Evolutionary conservation across 2,888 invertebrate genomes (phyloP), one percentile per base, ranked within the genome.

Genomic region (Folsomia candida): DNA sequence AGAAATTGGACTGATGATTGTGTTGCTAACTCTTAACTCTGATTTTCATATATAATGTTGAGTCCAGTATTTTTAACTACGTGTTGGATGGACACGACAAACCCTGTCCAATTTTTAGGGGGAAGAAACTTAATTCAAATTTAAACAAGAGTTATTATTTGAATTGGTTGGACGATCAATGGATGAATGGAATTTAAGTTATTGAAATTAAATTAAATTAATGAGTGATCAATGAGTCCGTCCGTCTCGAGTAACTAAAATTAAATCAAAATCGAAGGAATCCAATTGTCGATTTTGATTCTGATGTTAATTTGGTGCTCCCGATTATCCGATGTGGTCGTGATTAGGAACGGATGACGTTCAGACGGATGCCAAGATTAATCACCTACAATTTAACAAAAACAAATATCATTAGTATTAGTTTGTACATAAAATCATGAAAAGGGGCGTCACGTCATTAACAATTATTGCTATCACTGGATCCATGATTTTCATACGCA

Each of bases 331-430:
- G 74, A 74, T 74, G 69, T n/a, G n/a, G 71, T 68, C 71, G 65
- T 68, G 75, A 71, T 70, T 64, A 72, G 72, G 72, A 69, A 69
- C 75, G 72, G 72, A 75, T 54, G 54, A 54, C 54, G 54, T 75
- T 75, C 75, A 74, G 74, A 74, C 74, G 72, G 75, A 75, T 72
- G 75, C 75, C 75, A 70, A 70, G 75, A 75, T 75, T 75, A 75
- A 72, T 69, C 75, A 75, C 75, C 72, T 72, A 57, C 37, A 37
- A 37, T n/a, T n/a, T n/a, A n/a, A n/a, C n/a, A n/a, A n/a, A n/a
- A n/a, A n/a, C n/a, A n/a, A n/a, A n/a, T n/a, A n/a, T n/a, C n/a
- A n/a, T n/a, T n/a, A n/a, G n/a, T n/a, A n/a, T n/a, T n/a, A n/a
- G n/a, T n/a, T n/a, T n/a, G n/a, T n/a, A n/a, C n/a, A n/a, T n/a